Evolutionary conservation across 2,888 invertebrate genomes (phyloP), one percentile per base, ranked within the genome.

Genomic region (Diaphora mendica): DNA sequence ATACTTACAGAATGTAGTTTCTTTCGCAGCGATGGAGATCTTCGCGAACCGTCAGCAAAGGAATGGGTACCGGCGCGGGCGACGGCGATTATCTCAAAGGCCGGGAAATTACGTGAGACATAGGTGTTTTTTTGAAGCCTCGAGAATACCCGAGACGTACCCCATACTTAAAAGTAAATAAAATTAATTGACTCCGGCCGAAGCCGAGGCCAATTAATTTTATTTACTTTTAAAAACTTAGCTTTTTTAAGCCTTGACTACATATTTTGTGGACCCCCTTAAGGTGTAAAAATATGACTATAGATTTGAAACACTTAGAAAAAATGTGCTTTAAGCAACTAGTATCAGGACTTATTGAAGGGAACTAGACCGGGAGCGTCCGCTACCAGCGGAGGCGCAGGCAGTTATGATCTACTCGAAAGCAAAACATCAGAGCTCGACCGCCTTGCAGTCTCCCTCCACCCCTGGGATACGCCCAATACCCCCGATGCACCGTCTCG

Each of bases 201-300:
- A 44, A 67, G 20, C 17, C 8, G 8, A 17, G 20, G 55, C 55
- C 71, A 74, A 68, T 64, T 42, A 72, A 72, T 69, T 69, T 44
- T 69, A 70, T 74, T 74, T 74, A 74, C 70, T 74, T 74, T 74
- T 64, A 48, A 70, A 39, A 74, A 70, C 20, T 33, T 39, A 44
- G 20, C 44, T 59, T 33, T 39, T 59, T 33, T 62, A n/a, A 33
- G 20, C 26, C 30, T 51, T 33, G 30, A 68, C 35, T 59, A 33
- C 26, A 13, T 48, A 42, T 33, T 23, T 33, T n/a, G 8, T 15
- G 33, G 13, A 23, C 51, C 3, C n/a, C 33, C n/a, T 23, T 51
- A 17, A 15, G 17, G 35, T 8, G n/a, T 17, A 23, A 26, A 68
- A 48, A 23, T 30, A 67, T 35, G 15, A 51, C 0, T 13, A 68